Evolutionary conservation across 2,113 vertebrate genomes (phyloP).

Genomic region (Cepphus grylle): DNA sequence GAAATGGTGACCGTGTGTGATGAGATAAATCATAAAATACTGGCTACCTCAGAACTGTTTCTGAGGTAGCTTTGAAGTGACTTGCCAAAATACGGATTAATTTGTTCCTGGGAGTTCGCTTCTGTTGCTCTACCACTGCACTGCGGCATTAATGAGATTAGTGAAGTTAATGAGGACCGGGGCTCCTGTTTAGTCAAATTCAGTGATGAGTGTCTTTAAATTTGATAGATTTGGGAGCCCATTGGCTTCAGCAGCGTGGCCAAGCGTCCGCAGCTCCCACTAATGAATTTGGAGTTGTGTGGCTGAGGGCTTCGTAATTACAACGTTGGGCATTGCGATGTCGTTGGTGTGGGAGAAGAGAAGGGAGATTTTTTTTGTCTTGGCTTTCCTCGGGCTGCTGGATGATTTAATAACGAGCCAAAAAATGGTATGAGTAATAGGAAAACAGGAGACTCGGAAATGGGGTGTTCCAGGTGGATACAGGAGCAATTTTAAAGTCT

Average conservation of each 20-base stretch:
- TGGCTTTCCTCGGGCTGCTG: background rate
- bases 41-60: background rate
- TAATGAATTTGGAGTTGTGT: background rate
- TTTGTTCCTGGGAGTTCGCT: background rate
- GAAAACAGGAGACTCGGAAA: background rate
- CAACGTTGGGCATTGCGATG: accelerated
- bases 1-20: background rate
- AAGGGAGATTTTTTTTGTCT: background rate
- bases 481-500: background rate
- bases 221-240: background rate
- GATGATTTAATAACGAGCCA: background rate
- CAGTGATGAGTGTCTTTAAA: background rate
- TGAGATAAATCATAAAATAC: background rate
- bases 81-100: background rate
- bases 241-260: accelerated
- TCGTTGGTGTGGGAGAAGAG: background rate
- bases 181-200: background rate
- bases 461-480: background rate
- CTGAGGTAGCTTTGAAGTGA: background rate
- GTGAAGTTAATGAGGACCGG: background rate
- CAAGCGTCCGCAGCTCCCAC: background rate
- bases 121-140: background rate
- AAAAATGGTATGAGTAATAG: background rate
- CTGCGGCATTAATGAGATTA: background rate
- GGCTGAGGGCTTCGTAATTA: background rate